A percentile compares a stretch with the other conserved stretches of the same genome.
phyloP scores from a whole-genome alignment of 2,888 invertebrate genomes.

The Drosophila silvestris region DNA sequence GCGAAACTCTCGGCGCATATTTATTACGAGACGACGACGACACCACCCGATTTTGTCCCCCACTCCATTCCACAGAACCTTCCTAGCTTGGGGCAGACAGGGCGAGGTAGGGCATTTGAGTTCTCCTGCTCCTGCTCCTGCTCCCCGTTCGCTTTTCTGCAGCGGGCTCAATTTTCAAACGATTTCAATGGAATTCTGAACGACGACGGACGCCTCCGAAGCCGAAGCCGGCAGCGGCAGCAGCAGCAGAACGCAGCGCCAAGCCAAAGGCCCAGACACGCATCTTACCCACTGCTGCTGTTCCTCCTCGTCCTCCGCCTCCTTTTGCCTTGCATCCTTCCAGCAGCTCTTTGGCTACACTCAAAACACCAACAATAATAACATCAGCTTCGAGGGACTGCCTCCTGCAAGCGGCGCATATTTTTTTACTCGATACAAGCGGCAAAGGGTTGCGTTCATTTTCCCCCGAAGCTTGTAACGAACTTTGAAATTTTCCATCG shows the following conservation, averaged over 20 bases:
- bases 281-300: slow-evolving; percentile 38
- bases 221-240: slow-evolving; percentile 20
- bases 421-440: slow-evolving; percentile 33
- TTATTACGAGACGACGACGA: slow-evolving; percentile 70
- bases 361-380: slow-evolving; percentile 42
- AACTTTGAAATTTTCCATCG: too few relatives aligned
- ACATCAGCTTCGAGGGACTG: slow-evolving; percentile 30
- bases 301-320: neutral
- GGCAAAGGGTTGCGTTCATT: slow-evolving; percentile 21
- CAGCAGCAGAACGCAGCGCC: slow-evolving; percentile 44
- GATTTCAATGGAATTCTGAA: slow-evolving; percentile 76
- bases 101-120: slow-evolving; percentile 12
- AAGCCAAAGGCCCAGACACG: slow-evolving; percentile 59
- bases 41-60: slow-evolving; percentile 37
- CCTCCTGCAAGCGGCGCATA: slow-evolving; percentile 52
- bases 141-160: slow-evolving; percentile 22
- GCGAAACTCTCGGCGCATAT: slow-evolving; percentile 62
- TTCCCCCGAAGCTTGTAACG: slow-evolving; percentile 11
- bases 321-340: slow-evolving; percentile 22
- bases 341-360: slow-evolving; percentile 49
- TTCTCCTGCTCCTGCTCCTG: neutral
- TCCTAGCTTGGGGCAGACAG: slow-evolving; percentile 8
- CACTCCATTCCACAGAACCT: slow-evolving; percentile 6
- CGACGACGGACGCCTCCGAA: slow-evolving; percentile 10
- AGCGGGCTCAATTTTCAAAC: slow-evolving; percentile 72